Evolutionary conservation across 2,888 invertebrate genomes (phyloP), one percentile per base, ranked within the genome.

Genomic region (Phaedon cochleariae): DNA sequence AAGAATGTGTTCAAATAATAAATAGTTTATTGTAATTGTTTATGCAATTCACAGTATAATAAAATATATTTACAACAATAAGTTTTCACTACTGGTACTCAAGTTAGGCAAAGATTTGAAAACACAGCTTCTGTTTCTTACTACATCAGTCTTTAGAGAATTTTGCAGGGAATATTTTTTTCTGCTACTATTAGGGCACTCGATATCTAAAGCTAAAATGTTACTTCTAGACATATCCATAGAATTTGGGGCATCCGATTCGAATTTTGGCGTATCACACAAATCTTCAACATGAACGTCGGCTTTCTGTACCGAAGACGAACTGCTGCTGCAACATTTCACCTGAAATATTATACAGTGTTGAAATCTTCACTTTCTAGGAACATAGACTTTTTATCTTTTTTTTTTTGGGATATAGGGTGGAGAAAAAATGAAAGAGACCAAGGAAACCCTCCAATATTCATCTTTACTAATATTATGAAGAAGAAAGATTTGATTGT

Each of bases 41-140:
- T n/a, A 62, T 55, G 31, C 41, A 53, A 34, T 61, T 26, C 54
- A 37, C 41, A 37, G 22, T 61, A 41, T 61, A 41, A 52, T 54
- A 61, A 62, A 62, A 59, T 69, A 72, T 70, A 77, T 76, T 85
- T 81, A 81, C 79, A 86, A 86, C 75, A 89, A 85, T 77, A 89
- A 85, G 79, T 86, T 87, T 82, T 89, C 89, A 81, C 87, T 88
- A 81, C 88, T 88, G 77, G 90, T 89, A 83, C 88, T 90, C 84
- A 91, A 85, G 85, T 91, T 90, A 83, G 91, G 91, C 85, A 91
- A 87, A 76, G 87, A 88, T 80, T 88, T 87, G 76, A 87, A 87
- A 73, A 86, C 85, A 76, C 79, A 78, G 75, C 81, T 81, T 65
- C 71, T 75, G 70, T 77, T 77, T 62, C 74, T 76, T 61, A 76